These are phyloP conservation scores for Scartelaos histophorus DNA, from an alignment of 2,113 vertebrate species.

Conservation along the genomic window DNA sequence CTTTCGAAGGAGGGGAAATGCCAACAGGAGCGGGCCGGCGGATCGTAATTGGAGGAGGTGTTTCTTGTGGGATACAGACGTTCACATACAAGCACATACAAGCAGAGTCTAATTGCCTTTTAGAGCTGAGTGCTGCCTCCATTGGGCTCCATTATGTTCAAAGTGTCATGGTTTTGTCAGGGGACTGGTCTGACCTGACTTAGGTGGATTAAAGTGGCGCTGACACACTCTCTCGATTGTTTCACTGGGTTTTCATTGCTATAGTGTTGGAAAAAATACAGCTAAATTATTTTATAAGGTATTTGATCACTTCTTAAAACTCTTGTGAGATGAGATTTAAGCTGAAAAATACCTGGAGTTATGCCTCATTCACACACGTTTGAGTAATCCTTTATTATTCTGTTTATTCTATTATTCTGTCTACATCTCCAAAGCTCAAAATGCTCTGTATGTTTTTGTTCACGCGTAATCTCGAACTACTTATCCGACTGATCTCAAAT, in stretches of 20 bases:
- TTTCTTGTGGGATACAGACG: constrained; percentile 21
- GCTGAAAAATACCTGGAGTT: too few relatives aligned
- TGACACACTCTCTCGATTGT: background rate
- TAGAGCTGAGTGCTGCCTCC: constrained; percentile 26
- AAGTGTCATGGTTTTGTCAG: background rate
- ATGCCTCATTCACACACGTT: too few relatives aligned
- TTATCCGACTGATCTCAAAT: too few relatives aligned
- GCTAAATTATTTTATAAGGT: too few relatives aligned
- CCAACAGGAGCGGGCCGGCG: constrained; percentile 6
- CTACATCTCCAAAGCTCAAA: too few relatives aligned
- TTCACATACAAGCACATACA: background rate
- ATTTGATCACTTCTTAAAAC: too few relatives aligned
- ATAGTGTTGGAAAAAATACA: background rate
- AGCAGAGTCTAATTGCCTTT: constrained; percentile 10
- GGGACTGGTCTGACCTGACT: background rate
- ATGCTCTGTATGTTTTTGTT: too few relatives aligned
- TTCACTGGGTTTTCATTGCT: background rate
- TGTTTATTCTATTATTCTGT: too few relatives aligned
- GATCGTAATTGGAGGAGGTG: constrained; percentile 30
- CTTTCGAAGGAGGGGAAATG: constrained; percentile 33
- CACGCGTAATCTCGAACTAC: too few relatives aligned
- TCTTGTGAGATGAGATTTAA: too few relatives aligned
- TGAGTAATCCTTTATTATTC: too few relatives aligned
- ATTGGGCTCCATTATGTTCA: constrained; percentile 25
- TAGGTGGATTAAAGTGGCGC: background rate